Conservation (phyloP, 2,797 vertebrate genomes). For the Onychomys arenicola region DNA sequence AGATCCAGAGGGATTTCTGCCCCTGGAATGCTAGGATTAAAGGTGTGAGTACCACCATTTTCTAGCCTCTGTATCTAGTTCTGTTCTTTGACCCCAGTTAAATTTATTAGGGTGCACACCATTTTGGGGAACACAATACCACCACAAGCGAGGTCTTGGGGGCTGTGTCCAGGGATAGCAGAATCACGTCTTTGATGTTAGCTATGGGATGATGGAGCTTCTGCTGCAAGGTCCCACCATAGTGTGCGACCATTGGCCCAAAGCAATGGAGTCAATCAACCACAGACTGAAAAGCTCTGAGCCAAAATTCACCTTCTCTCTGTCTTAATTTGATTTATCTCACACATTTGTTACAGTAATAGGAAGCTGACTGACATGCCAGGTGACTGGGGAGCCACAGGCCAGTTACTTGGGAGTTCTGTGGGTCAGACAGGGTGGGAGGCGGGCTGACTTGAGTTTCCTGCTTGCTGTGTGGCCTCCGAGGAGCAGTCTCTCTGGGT, state of each 20-base stretch:
- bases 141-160: background rate
- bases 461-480: background rate
- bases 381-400: no score
- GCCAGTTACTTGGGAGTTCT: background rate
- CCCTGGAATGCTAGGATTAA: no score
- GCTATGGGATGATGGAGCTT: no score
- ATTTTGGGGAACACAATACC: no score
- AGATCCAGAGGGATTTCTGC: no score
- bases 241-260: background rate
- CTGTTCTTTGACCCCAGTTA: no score
- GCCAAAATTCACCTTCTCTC: background rate
- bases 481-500: background rate
- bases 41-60: no score
- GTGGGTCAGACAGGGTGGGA: background rate
- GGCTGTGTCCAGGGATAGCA: background rate
- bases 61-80: no score
- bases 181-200: background rate
- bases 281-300: background rate
- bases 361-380: no score
- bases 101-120: no score
- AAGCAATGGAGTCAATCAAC: background rate
- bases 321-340: background rate
- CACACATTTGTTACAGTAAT: background rate
- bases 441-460: background rate
- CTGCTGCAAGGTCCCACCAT: rapidly evolving